Conservation (phyloP, 2,888 invertebrate genomes). For the Polydrusus pterygomalis region DNA sequence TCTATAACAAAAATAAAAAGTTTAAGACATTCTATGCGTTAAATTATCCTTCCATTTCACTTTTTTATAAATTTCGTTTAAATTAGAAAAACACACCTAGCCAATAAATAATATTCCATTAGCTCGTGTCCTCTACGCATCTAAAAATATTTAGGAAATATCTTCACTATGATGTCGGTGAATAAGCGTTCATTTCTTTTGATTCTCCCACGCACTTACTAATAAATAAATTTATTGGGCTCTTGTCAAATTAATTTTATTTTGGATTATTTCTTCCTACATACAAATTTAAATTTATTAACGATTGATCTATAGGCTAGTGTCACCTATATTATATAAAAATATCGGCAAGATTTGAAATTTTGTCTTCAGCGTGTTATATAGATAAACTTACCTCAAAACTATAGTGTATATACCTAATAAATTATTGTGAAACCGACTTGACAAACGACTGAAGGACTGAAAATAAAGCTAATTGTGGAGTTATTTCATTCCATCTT, state of each 20-base stretch:
- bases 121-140: conserved; percentile 6
- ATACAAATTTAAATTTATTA: not conserved
- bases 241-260: conserved; percentile 2
- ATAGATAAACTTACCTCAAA: too few relatives aligned
- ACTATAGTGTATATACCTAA: too few relatives aligned
- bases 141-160: conserved; percentile 9
- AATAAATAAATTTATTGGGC: conserved; percentile 1
- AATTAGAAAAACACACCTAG: conserved; percentile 26
- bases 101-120: conserved; percentile 25
- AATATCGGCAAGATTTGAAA: too few relatives aligned
- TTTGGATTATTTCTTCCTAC: not conserved
- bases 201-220: conserved; percentile 5
- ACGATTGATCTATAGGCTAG: not conserved
- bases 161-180: conserved; percentile 3
- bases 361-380: too few relatives aligned
- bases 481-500: too few relatives aligned
- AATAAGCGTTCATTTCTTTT: conserved; percentile 9
- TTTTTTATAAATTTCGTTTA: not conserved
- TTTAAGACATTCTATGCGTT: too few relatives aligned
- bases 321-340: too few relatives aligned
- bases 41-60: too few relatives aligned
- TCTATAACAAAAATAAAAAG: too few relatives aligned
- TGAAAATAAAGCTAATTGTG: too few relatives aligned
- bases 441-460: too few relatives aligned
- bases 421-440: too few relatives aligned